phyloP scores from a whole-genome alignment of 1,140 invertebrate species.

The Drosophila insularis region DNA sequence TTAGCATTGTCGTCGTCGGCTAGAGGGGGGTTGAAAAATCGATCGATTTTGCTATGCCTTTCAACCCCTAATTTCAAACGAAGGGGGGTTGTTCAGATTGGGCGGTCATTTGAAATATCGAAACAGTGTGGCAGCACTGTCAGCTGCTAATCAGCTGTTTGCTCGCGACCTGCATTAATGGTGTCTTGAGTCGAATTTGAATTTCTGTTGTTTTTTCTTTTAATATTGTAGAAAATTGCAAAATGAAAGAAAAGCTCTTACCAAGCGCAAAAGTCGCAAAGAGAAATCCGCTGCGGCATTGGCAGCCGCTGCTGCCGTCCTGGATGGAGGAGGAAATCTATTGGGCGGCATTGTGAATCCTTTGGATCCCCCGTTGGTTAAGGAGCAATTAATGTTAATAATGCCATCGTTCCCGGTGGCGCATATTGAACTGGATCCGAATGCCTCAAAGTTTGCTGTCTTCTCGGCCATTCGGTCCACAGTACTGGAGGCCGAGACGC shows the following conservation, averaged over 20 bases:
- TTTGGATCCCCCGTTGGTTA: constrained; percentile 69
- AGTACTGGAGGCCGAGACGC: constrained; percentile 77
- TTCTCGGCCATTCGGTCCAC: constrained; percentile 79
- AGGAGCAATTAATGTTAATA: constrained; percentile 67
- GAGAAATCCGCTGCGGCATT: constrained; percentile 69
- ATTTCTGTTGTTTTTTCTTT: not conserved
- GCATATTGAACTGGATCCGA: constrained; percentile 80
- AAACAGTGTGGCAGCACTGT: constrained; percentile 49
- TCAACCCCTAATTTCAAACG: constrained; percentile 54
- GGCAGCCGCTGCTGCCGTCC: constrained; percentile 60
- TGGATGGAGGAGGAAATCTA: constrained; percentile 50
- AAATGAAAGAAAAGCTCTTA: constrained; percentile 70
- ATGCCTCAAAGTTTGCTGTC: constrained; percentile 82
- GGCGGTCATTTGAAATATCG: constrained; percentile 35
- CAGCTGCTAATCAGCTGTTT: constrained; percentile 59
- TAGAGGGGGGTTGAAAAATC: constrained; percentile 69
- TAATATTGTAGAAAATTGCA: constrained; percentile 59
- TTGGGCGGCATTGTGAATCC: constrained; percentile 64
- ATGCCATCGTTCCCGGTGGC: constrained; percentile 72
- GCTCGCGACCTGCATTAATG: constrained; percentile 67
- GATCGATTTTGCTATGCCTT: constrained; percentile 48
- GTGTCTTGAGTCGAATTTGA: constrained; percentile 10
- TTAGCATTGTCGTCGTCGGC: constrained; percentile 15
- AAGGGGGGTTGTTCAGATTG: constrained; percentile 53
- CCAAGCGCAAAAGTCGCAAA: constrained; percentile 79